A percentile compares a stretch with the other conserved stretches of the same genome.
Conservation (phyloP, 2,797 vertebrate genomes). For the Loriculus beryllinus region DNA sequence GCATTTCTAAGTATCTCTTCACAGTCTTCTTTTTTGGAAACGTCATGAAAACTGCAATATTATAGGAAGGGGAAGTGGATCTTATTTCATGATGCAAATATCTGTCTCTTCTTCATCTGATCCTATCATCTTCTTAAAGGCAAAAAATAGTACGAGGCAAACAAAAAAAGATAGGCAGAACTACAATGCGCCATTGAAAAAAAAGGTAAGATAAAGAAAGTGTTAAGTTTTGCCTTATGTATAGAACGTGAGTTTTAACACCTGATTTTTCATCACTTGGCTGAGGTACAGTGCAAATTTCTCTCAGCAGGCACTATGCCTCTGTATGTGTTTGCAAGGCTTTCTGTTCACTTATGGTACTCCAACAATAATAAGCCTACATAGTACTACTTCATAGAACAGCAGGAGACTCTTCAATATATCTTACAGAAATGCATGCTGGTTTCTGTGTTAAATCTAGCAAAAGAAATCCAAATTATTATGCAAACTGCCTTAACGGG, state of each 20-base stretch:
- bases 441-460: not conserved
- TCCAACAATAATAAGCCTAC: not conserved
- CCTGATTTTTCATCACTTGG: not conserved
- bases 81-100: not conserved
- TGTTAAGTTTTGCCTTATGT: not conserved
- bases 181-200: not conserved
- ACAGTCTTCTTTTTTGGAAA: not conserved
- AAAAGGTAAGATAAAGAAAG: too few relatives aligned
- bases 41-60: not conserved
- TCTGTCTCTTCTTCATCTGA: not conserved
- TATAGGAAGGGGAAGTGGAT: not conserved
- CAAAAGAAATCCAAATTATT: not conserved
- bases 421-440: not conserved
- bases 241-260: not conserved
- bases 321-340: not conserved
- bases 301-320: not conserved
- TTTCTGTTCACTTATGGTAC: not conserved
- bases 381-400: not conserved
- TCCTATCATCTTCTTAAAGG: not conserved
- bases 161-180: not conserved
- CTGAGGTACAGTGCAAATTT: not conserved
- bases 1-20: not conserved
- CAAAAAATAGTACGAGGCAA: not conserved
- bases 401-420: not conserved
- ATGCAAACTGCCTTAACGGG: not conserved